Conservation (phyloP, 2,888 invertebrate species). For the Oscheius onirici region DNA sequence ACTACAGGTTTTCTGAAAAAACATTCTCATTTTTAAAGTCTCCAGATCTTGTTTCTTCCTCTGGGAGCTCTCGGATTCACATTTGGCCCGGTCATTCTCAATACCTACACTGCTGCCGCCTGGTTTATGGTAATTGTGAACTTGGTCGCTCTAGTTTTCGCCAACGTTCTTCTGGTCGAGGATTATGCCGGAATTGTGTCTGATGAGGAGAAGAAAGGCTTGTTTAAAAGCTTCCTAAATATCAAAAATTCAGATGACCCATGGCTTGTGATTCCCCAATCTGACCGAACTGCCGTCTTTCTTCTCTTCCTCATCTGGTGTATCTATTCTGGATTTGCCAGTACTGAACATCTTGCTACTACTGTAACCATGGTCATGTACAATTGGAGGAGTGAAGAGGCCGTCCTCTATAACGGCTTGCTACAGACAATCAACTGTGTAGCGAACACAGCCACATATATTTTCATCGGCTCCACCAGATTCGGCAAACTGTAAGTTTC, state of each 20-base stretch:
- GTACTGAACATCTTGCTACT: slow-evolving; percentile 35
- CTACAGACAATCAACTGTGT: slow-evolving; percentile 45
- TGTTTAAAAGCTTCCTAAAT: background rate
- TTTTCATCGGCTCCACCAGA: slow-evolving; percentile 42
- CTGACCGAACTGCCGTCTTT: slow-evolving; percentile 39
- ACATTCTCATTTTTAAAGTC: background rate
- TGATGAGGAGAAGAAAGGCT: slow-evolving; percentile 39
- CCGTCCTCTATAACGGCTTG: slow-evolving; percentile 53
- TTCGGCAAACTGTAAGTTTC: slow-evolving; percentile 31
- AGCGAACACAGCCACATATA: slow-evolving; percentile 39
- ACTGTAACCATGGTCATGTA: slow-evolving; percentile 55
- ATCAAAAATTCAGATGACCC: slow-evolving; percentile 23
- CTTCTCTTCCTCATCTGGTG: slow-evolving; percentile 46
- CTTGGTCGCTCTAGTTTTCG: background rate
- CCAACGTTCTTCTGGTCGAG: slow-evolving; percentile 24
- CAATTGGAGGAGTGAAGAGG: slow-evolving; percentile 52
- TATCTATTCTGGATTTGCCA: slow-evolving; percentile 22
- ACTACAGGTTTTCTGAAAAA: slow-evolving; percentile 42
- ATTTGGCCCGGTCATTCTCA: slow-evolving; percentile 40
- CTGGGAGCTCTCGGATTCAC: slow-evolving; percentile 10
- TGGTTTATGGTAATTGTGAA: slow-evolving; percentile 38
- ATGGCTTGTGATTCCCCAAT: slow-evolving; percentile 43
- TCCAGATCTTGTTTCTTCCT: slow-evolving; percentile 29
- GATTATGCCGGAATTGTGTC: slow-evolving; percentile 51
- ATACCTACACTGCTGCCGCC: slow-evolving; percentile 54